Base-by-base conservation (phyloP, 2,113 vertebrate species). In the Rhineura floridana region DNA sequence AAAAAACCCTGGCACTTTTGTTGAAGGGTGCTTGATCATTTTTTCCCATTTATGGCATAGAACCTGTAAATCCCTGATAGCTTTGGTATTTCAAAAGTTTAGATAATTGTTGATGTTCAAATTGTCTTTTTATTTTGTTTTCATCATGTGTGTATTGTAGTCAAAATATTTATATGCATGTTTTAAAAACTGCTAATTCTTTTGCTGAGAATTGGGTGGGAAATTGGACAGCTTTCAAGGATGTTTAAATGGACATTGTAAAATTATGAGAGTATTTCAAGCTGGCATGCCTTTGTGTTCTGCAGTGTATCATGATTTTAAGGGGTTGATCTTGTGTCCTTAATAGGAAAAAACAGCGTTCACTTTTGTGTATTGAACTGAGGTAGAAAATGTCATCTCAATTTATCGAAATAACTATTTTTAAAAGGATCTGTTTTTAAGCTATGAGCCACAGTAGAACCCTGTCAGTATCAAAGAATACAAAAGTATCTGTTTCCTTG, bases 151-250 rank as follows among this genome's bases (percentile, higher is more conserved):
- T 76, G 59, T 89, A 76, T 6, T 82, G 83, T 89, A 19, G 2
- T 1, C 88, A 59, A 46, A 88, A 23, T 81, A 87, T 77, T 46
- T 81, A 39, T 52, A 83, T 13, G n/a, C 3, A 25, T 0, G 44
- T 83, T 91, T 91, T 86, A n/a, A 93, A 91, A 69, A 62, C 0
- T 76, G 21, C 6, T 85, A 28, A 69, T 89, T 86, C 2, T 3
- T 89, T 86, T 83, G 7, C 10, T 86, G 83, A 77, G 79, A 59
- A 44, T 36, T 36, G 48, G 42, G 75, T 80, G 76, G 82, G 65
- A 11, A 21, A n/a, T 80, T 79, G 48, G 39, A 36, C 42, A 59
- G 42, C 30, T 69, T 21, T 28, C 65, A 69, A 33, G 46, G 42
- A 87, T n/a, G 17, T 81, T 87, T 62, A 81, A 72, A 33, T 59